Evolutionary conservation across 2,888 invertebrate genomes (phyloP), one percentile per base, ranked within the genome.

Genomic region (Drosophila mimetica): DNA sequence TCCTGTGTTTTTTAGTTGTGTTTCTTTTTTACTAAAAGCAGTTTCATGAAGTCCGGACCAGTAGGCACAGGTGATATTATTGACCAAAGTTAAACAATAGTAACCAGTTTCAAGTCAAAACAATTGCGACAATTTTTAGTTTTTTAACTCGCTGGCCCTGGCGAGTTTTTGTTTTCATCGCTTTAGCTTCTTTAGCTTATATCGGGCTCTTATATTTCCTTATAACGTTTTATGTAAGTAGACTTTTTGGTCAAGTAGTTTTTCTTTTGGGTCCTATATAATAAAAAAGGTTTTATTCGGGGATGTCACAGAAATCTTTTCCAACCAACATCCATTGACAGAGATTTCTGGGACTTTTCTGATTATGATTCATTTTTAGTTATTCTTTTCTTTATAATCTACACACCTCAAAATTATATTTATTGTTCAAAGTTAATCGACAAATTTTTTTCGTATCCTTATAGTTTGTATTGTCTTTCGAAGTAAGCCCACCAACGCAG

Each of bases 1-100:
- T 48, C 51, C 44, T 70, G 20, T 18, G 20, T 42, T 42, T 52
- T 20, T 34, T 22, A 4, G 22, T 37, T 42, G 16, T 37, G 4
- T 18, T n/a, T 52, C 32, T 39, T 52, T 16, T 34, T 20, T 51
- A 61, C 78, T 77, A 75, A 84, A 84, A 80, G 73, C 72, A 75
- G 78, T 76, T 86, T 80, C 73, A 25, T 7, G 67, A 59, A 57
- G 70, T 75, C 48, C 51, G 50, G 63, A 44, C 14, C 20, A 59
- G 36, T 41, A 37, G 71, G 72, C 79, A 52, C 87, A 81, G 80
- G 82, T 89, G 87, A 77, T 74, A 75, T 71, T 80, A 76, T 77
- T 79, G 76, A 76, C 75, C 82, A 88, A 88, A 77, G 77, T 82
- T 79, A 79, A 89, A 80, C 78, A 88, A 82, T 82, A 80, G 89